These are phyloP conservation scores for Nomada flava DNA, from an alignment of 2,888 invertebrate species.

Conservation along the genomic window DNA sequence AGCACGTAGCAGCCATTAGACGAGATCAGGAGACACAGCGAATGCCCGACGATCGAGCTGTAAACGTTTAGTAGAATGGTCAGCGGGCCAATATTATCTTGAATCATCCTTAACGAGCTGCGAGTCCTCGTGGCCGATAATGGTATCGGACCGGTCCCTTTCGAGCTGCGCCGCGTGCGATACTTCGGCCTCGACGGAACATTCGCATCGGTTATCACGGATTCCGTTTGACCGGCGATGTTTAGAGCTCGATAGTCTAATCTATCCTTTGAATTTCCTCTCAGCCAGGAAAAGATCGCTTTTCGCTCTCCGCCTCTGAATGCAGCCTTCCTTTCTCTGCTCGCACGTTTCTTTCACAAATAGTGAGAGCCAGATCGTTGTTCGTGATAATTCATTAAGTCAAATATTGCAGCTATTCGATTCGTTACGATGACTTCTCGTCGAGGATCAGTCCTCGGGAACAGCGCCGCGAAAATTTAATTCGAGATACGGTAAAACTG, in stretches of 20 bases:
- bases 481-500: no score
- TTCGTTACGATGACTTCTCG: no score
- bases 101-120: conserved; percentile 71
- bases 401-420: no score
- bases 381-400: no score
- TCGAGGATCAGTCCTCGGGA: no score
- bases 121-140: conserved; percentile 54
- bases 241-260: not conserved
- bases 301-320: not conserved
- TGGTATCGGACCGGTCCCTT: conserved; percentile 27
- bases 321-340: not conserved
- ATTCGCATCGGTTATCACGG: not conserved
- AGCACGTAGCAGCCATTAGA: conserved; percentile 57
- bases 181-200: conserved; percentile 30
- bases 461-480: no score
- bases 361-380: no score
- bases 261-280: not conserved
- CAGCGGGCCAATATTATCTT: conserved; percentile 67
- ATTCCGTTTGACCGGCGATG: conserved; percentile 1
- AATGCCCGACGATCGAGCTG: conserved; percentile 54
- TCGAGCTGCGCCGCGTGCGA: conserved; percentile 15
- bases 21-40: conserved; percentile 25
- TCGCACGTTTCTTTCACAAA: not conserved
- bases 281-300: not conserved
- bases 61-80: conserved; percentile 67